These are phyloP conservation scores for Marmota monax DNA, from an alignment of 2,113 vertebrate genomes.

Conservation along the genomic window DNA sequence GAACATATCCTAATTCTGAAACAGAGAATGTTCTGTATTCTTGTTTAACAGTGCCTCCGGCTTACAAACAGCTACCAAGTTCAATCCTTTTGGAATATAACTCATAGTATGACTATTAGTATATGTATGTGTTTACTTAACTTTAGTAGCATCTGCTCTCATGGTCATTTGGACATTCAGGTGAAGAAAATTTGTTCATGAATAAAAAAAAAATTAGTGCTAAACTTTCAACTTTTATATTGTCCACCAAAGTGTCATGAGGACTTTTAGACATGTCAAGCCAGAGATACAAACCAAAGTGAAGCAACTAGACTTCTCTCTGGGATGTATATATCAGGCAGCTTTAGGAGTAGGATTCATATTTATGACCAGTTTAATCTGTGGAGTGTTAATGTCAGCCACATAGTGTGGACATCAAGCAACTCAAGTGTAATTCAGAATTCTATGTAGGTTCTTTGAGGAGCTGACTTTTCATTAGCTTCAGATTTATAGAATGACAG, in stretches of 20 bases:
- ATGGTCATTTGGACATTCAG: slow-evolving; percentile 37
- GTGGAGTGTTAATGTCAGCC: slow-evolving; percentile 3
- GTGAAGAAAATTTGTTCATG: slow-evolving; percentile 24
- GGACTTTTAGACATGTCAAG: slow-evolving; percentile 6
- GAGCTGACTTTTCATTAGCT: slow-evolving; percentile 1
- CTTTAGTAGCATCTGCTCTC: neutral
- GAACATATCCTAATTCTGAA: neutral
- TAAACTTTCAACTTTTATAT: slow-evolving; percentile 35
- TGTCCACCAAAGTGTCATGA: slow-evolving; percentile 14
- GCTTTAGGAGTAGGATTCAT: slow-evolving; percentile 30
- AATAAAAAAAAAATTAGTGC: neutral
- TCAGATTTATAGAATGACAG: neutral
- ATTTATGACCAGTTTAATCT: neutral
- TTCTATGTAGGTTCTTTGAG: neutral
- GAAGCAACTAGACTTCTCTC: neutral
- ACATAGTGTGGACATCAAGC: neutral
- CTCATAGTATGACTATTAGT: neutral
- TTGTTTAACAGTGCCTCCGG: neutral
- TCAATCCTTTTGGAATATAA: slow-evolving; percentile 38
- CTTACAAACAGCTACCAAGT: slow-evolving; percentile 41
- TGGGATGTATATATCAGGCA: neutral
- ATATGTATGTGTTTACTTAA: slow-evolving; percentile 44
- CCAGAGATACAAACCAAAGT: slow-evolving; percentile 32
- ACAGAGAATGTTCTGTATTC: slow-evolving; percentile 32
- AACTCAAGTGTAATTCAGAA: neutral